Percentiles rank a stretch among this genome's conserved stretches.
Conservation (phyloP, 2,888 invertebrate genomes). For the Timema podura region DNA sequence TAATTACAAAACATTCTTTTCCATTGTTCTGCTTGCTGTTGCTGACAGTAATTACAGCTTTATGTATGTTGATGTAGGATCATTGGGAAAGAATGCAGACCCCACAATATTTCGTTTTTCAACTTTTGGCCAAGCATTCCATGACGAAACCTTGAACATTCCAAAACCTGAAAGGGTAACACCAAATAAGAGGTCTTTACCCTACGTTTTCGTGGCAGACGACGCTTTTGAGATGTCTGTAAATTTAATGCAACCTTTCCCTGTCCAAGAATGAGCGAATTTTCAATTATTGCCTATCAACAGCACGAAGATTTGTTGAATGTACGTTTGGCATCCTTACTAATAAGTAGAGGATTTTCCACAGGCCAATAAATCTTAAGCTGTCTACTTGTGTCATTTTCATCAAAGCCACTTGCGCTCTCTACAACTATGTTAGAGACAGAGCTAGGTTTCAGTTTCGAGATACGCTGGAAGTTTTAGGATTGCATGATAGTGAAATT, state of each 20-base stretch:
- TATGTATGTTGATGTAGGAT: constrained; percentile 26
- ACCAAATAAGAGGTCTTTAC: constrained; percentile 9
- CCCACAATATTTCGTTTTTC: constrained; percentile 12
- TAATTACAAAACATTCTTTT: constrained; percentile 29
- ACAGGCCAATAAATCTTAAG: constrained; percentile 33
- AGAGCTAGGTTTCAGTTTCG: constrained; percentile 26
- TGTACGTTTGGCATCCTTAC: constrained; percentile 38
- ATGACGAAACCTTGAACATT: constrained; percentile 8
- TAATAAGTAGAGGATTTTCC: constrained; percentile 40
- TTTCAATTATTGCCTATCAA: constrained; percentile 32
- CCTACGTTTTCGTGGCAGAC: constrained; percentile 19
- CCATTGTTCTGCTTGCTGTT: constrained; percentile 29
- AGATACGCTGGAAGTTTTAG: constrained; percentile 32
- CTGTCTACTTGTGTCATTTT: constrained; percentile 33
- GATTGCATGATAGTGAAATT: constrained; percentile 15
- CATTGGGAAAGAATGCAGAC: constrained; percentile 18
- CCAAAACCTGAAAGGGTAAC: constrained; percentile 18
- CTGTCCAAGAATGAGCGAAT: constrained; percentile 25
- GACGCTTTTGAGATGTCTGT: constrained; percentile 26
- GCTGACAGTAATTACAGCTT: constrained; percentile 29
- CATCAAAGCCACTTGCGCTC: constrained; percentile 34
- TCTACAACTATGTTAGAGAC: constrained; percentile 30
- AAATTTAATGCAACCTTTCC: constrained; percentile 21
- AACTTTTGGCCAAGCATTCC: not conserved
- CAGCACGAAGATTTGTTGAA: constrained; percentile 36